A percentile compares a stretch with the other conserved stretches of the same genome.
These are phyloP conservation scores for Eulemur albifrons DNA, from an alignment of 2,797 vertebrate genomes.

Conservation along the genomic window DNA sequence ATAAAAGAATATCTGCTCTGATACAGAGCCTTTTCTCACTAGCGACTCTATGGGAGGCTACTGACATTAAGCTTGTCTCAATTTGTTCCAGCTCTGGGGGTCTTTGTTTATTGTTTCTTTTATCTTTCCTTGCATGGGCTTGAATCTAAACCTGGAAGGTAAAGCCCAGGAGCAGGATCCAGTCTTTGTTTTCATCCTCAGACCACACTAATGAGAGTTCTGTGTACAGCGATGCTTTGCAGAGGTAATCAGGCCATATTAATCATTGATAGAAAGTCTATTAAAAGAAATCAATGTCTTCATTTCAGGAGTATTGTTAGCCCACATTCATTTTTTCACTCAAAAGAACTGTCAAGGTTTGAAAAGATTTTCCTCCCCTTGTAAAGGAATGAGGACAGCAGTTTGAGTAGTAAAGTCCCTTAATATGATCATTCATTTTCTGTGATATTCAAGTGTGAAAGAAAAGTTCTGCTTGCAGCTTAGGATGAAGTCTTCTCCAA, in stretches of 20 bases:
- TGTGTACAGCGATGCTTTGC: not conserved
- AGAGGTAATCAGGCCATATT: not conserved
- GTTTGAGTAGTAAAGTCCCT: not conserved
- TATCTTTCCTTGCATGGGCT: not conserved
- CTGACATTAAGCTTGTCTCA: not conserved
- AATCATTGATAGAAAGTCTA: slow-evolving; percentile 11
- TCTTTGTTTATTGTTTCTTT: not conserved
- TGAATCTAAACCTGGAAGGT: not conserved
- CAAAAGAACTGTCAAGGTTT: not conserved
- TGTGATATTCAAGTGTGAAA: not conserved
- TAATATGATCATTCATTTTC: not conserved
- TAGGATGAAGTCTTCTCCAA: not conserved
- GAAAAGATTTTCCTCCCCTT: not conserved
- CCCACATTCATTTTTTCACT: not conserved
- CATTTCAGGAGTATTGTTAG: not conserved
- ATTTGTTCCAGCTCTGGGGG: not conserved
- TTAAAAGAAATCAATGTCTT: not conserved
- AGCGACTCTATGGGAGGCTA: not conserved
- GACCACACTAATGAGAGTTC: not conserved
- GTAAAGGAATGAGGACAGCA: not conserved
- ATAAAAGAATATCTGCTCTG: not conserved
- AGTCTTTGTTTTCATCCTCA: not conserved
- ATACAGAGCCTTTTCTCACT: not conserved
- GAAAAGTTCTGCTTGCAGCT: not conserved
- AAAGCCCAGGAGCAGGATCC: not conserved